Conservation (phyloP, 2,888 invertebrate genomes). For the Mythimna loreyi region DNA sequence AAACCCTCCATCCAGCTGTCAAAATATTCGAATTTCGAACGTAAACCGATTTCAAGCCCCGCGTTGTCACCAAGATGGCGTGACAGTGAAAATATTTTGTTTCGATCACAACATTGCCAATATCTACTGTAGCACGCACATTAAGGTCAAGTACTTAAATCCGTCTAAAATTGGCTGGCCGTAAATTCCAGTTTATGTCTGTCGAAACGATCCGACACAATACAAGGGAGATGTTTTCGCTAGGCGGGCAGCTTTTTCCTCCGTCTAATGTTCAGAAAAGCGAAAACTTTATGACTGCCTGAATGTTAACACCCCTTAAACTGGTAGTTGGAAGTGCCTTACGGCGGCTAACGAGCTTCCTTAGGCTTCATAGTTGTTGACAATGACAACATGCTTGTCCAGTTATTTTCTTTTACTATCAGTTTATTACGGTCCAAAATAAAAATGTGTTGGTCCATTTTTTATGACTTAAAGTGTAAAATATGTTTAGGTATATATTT, state of each 20-base stretch:
- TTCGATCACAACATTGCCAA: slow-evolving; percentile 63
- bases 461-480: not conserved
- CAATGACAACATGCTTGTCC: slow-evolving; percentile 8
- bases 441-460: not conserved
- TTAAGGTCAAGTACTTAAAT: slow-evolving; percentile 79
- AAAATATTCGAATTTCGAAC: slow-evolving; percentile 35
- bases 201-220: slow-evolving; percentile 77
- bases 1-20: slow-evolving; percentile 18
- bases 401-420: slow-evolving; percentile 11
- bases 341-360: slow-evolving; percentile 61
- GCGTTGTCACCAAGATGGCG: slow-evolving; percentile 31
- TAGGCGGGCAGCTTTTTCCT: slow-evolving; percentile 68
- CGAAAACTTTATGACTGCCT: slow-evolving; percentile 71
- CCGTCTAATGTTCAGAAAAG: slow-evolving; percentile 70
- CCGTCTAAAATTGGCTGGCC: slow-evolving; percentile 79
- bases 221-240: slow-evolving; percentile 69
- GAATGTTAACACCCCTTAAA: slow-evolving; percentile 72
- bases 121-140: slow-evolving; percentile 62
- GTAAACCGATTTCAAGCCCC: slow-evolving; percentile 6
- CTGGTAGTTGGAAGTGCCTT: slow-evolving; percentile 64
- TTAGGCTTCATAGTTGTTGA: slow-evolving; percentile 27
- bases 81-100: slow-evolving; percentile 68
- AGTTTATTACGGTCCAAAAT: not conserved
- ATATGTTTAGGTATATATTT: too few relatives aligned
- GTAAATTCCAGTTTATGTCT: slow-evolving; percentile 81